Base-by-base conservation (phyloP, 2,888 invertebrate genomes). In the Elgonia sp. region DNA sequence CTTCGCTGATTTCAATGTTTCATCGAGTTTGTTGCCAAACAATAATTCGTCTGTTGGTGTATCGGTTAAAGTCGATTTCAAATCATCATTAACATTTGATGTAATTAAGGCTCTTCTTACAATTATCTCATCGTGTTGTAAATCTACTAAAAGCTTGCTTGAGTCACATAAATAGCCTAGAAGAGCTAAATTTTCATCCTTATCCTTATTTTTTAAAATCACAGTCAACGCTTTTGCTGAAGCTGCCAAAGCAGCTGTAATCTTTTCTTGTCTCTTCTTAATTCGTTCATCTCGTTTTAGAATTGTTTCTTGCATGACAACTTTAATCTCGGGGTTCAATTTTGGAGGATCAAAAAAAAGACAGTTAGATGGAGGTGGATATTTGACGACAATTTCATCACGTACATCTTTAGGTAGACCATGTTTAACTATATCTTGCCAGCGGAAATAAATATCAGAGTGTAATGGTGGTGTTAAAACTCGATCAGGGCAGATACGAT, bases 41-140 rank as follows among this genome's bases (percentile, higher is more conserved):
- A 89, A 57, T 42, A 50, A 73, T 29, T 84, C 83, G 20, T 86
- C 81, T n/a, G 85, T 76, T 10, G 75, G 53, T 8, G 77, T 76
- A 16, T 57, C 46, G 12, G 16, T 14, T 5, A 87, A 37, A 18
- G 84, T 75, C 5, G 87, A 85, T 50, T 81, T 88, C 55, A 89
- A 8, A 1, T 16, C 6, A 14, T 12, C 62, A 7, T 62, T 62
- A 3, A 62, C 69, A 57, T 87, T 89, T 20, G 86, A 29, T 10
- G 86, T 65, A 20, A 89, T 50, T 2, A 89, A 53, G 70, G 73
- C 88, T 55, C 84, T 50, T 37, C 86, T 37, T 10, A 89, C 88
- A 9, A 69, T 20, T 9, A 87, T 86, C 46, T 89, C 89, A 6
- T 88, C 84, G 63, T 81, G 84, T 55, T 89, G 87, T 42, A 42